Evolutionary conservation across 2,888 invertebrate species (phyloP), one percentile per base, ranked within the genome.

Genomic region (Cataglyphis albicans): DNA sequence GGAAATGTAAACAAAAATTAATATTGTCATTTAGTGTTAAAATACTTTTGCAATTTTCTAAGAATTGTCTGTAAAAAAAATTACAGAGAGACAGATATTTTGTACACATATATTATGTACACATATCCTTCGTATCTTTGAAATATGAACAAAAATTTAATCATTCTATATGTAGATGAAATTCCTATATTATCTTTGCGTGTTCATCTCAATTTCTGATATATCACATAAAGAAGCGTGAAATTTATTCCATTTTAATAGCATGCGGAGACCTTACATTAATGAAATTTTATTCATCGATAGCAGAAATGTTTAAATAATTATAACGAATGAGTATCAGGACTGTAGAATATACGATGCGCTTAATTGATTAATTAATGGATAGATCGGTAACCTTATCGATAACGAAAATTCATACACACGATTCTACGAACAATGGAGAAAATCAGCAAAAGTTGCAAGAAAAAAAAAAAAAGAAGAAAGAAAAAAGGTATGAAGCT

Each of bases 91-190:
- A 1, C 48, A 48, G 18, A 48, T 7, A 48, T 7, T 41, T 18
- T 29, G 10, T 32, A n/a, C n/a, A n/a, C n/a, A n/a, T n/a, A 21
- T 44, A 32, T 75, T 48, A 0, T 25, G 35, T 18, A 15, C 6
- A 18, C 10, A 35, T 15, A 25, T 25, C 12, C 18, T 38, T 72
- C 57, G 18, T 18, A 73, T 18, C 12, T 57, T 72, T 10, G 21
- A 38, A 57, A 72, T 59, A 59, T 10, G 15, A 73, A 38, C 59
- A 59, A 18, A 59, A 73, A 73, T 41, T 73, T 59, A 73, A 73
- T 41, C n/a, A 18, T 57, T 41, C 7, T 59, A 12, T 29, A 59
- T 18, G 29, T 29, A 41, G 10, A 59, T 59, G 9, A 73, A 73
- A 73, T 72, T 52, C 25, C 57, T 21, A 41, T 57, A 25, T 12